phyloP scores from a whole-genome alignment of 2,113 vertebrate species.

The Piliocolobus tephrosceles region DNA sequence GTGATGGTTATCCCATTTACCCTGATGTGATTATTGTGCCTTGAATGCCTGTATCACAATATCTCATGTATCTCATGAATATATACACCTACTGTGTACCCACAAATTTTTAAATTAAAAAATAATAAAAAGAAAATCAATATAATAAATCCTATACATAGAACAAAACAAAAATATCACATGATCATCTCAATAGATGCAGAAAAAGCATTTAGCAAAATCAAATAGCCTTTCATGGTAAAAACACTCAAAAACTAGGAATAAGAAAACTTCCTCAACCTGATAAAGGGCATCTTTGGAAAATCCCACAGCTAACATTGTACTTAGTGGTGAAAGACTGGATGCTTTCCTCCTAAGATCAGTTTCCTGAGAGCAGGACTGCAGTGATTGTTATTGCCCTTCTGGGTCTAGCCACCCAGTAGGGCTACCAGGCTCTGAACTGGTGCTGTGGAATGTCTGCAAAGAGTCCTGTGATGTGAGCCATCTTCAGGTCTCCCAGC shows the following conservation, averaged over 20 bases:
- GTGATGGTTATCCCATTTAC: too few species aligned
- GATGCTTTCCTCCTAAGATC: not conserved
- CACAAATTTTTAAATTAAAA: too few species aligned
- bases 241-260: not conserved
- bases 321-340: not conserved
- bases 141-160: not conserved
- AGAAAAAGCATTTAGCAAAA: not conserved
- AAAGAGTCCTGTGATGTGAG: too few species aligned
- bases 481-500: too few species aligned
- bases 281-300: not conserved
- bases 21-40: too few species aligned
- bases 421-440: too few species aligned
- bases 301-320: not conserved
- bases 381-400: too few species aligned
- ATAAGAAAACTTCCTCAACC: not conserved
- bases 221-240: not conserved
- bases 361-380: not conserved
- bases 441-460: too few species aligned
- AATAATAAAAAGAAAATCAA: not conserved
- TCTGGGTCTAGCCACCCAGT: too few species aligned
- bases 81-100: too few species aligned
- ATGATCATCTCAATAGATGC: not conserved
- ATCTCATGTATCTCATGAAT: too few species aligned
- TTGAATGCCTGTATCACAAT: too few species aligned
- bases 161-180: not conserved